A percentile compares a stretch with the other conserved stretches of the same genome.
Evolutionary conservation across 2,888 invertebrate genomes (phyloP).

Genomic region (Athalia rosae): DNA sequence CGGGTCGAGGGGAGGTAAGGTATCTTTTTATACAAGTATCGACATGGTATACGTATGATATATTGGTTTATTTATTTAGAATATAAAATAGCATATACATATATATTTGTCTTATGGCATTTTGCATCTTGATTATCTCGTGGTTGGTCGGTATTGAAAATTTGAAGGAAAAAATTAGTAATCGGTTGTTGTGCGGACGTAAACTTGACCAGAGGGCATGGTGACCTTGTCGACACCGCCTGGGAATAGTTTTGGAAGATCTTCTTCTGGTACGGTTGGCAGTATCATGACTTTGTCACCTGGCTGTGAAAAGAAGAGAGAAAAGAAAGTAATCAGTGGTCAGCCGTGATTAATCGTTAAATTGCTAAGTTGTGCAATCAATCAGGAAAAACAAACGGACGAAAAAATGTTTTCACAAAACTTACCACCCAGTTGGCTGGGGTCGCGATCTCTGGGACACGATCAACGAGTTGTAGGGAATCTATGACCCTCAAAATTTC

Average conservation of each 20-base stretch:
- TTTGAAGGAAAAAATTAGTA: constrained; percentile 74
- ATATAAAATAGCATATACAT: background rate
- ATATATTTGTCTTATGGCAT: background rate
- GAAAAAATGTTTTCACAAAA: constrained; percentile 48
- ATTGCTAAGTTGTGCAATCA: background rate
- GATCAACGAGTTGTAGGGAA: constrained; percentile 86
- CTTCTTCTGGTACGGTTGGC: constrained; percentile 81
- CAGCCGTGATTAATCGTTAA: background rate
- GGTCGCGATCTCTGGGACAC: constrained; percentile 84
- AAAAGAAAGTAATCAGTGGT: background rate
- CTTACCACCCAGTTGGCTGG: constrained; percentile 91
- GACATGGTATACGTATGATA: too few species aligned
- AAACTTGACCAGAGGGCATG: constrained; percentile 86
- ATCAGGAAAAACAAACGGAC: background rate
- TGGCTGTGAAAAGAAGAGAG: constrained; percentile 73
- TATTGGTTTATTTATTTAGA: too few species aligned
- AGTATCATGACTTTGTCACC: constrained; percentile 89
- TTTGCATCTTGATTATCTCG: background rate
- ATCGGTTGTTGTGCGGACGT: constrained; percentile 83
- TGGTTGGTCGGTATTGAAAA: background rate
- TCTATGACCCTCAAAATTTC: constrained; percentile 90
- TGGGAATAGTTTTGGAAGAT: constrained; percentile 81
- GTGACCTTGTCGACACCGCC: constrained; percentile 80
- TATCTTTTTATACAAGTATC: too few species aligned
- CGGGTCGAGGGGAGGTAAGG: too few species aligned